Base-by-base conservation (phyloP, 2,113 vertebrate species). In the Brevimyrus niger region DNA sequence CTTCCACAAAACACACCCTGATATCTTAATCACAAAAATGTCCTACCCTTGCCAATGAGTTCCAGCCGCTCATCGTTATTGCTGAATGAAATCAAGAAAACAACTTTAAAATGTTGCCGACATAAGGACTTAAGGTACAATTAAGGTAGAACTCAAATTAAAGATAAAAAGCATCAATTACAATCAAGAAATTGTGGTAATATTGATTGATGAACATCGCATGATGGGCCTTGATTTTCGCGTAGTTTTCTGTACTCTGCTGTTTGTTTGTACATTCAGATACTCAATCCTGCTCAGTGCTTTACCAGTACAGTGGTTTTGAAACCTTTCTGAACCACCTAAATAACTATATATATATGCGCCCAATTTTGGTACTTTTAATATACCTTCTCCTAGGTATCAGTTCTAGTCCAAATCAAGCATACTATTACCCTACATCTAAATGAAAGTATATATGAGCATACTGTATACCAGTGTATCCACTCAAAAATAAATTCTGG, bases 11-110 rank as follows among this genome's bases (percentile, higher is more conserved):
- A 6, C 23, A 4, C 11, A 10, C 35, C 55, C 23, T 15, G 15
- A 88, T 21, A 11, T 6, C 17, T 44, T 38, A 6, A 7, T 58
- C 86, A 35, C 87, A 4, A 19, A 13, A 38, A 87, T 8, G 19
- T 95, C 96, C 96, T 89, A 99, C 98, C 95, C 88, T 83, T n/a
- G 42, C 90, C 61, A 88, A 97, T 96, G 44, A 98, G 97, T 48
- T 90, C 93, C 47, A 97, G 50, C 0, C 89, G 90, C 93, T 98
- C 97, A 91, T 95, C 96, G 87, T 92, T 93, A 91, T 88, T 92
- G 76, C 96, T 97, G 94, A n/a, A 94, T 61, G 51, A 90, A 86
- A 80, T 47, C 31, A 88, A 48, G 21, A 88, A 47, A 46, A 35
- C 50, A 69, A 15, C 50, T 47, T 47, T 48, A 86, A 86, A 8